A percentile compares a stretch with the other conserved stretches of the same genome.
Conservation (phyloP, 2,797 vertebrate genomes). For the Tenualosa ilisha region DNA sequence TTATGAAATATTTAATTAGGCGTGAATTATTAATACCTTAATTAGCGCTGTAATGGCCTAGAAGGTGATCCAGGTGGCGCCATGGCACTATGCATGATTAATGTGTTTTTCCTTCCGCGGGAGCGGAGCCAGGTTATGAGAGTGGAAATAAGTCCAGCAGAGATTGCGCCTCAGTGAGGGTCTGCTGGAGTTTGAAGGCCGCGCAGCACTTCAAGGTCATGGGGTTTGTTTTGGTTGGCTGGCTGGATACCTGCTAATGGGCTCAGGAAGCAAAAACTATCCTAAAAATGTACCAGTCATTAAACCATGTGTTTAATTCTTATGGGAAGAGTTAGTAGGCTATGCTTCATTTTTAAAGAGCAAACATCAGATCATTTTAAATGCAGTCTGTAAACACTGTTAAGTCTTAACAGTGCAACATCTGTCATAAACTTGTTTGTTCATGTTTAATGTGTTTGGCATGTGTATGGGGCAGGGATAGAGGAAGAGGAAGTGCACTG, state of each 20-base stretch:
- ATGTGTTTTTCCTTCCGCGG: not conserved
- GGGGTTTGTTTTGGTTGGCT: not conserved
- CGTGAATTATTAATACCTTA: not conserved
- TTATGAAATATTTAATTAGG: not conserved
- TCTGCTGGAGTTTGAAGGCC: not conserved
- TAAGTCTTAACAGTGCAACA: too few relatives aligned
- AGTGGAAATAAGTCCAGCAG: not conserved
- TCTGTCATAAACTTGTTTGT: too few relatives aligned
- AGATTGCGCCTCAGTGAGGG: not conserved
- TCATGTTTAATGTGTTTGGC: too few relatives aligned
- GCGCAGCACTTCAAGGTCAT: not conserved
- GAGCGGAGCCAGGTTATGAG: not conserved
- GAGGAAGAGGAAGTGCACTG: too few relatives aligned
- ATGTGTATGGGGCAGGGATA: too few relatives aligned
- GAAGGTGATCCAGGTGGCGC: not conserved
- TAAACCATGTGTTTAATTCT: not conserved
- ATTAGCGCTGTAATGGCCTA: not conserved
- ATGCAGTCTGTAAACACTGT: too few relatives aligned
- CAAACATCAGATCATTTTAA: not conserved
- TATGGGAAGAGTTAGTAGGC: not conserved
- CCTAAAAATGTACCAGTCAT: not conserved
- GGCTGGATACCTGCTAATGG: not conserved
- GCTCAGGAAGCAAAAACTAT: not conserved
- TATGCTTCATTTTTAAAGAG: not conserved
- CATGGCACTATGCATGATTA: not conserved